These are phyloP conservation scores for Nephrocerus scutellatus DNA, from an alignment of 2,888 invertebrate species.

Conservation along the genomic window DNA sequence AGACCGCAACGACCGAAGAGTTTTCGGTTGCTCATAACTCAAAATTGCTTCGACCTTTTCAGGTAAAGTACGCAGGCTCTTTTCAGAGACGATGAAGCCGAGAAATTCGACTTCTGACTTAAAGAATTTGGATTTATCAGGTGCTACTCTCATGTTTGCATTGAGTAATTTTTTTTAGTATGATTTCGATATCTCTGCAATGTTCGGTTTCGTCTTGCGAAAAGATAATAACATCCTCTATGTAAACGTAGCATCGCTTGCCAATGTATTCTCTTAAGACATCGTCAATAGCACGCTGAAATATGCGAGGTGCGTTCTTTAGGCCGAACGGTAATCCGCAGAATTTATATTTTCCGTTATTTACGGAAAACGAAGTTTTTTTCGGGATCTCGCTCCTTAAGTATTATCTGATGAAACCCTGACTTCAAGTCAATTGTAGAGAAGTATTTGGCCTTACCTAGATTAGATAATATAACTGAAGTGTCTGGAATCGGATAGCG, in stretches of 20 bases:
- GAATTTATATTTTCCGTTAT: conserved; percentile 9
- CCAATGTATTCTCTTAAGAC: conserved; percentile 12
- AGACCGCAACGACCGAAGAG: no score
- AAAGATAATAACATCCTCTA: conserved; percentile 11
- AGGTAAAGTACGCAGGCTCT: conserved; percentile 12
- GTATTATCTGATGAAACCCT: conserved; percentile 19
- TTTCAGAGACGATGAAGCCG: conserved; percentile 8
- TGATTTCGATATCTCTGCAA: conserved; percentile 2
- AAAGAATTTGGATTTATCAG: conserved; percentile 9
- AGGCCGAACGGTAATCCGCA: conserved; percentile 5
- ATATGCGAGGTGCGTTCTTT: conserved; percentile 8
- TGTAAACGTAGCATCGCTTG: conserved; percentile 11
- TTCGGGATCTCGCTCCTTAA: conserved; percentile 13
- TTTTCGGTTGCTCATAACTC: no score
- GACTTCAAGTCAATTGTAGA: conserved; percentile 10
- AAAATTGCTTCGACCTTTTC: no score
- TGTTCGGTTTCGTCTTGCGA: conserved; percentile 7
- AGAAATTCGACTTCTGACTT: conserved; percentile 9
- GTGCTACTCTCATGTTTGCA: conserved; percentile 10
- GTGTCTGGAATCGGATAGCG: conserved; percentile 16
- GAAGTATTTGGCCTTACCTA: conserved; percentile 16
- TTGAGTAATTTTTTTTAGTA: conserved; percentile 3
- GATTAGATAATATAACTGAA: conserved; percentile 13
- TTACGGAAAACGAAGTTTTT: conserved; percentile 15
- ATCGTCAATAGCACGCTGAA: conserved; percentile 12